Conservation (phyloP, 2,113 vertebrate genomes). For the Oncorhynchus mykiss region DNA sequence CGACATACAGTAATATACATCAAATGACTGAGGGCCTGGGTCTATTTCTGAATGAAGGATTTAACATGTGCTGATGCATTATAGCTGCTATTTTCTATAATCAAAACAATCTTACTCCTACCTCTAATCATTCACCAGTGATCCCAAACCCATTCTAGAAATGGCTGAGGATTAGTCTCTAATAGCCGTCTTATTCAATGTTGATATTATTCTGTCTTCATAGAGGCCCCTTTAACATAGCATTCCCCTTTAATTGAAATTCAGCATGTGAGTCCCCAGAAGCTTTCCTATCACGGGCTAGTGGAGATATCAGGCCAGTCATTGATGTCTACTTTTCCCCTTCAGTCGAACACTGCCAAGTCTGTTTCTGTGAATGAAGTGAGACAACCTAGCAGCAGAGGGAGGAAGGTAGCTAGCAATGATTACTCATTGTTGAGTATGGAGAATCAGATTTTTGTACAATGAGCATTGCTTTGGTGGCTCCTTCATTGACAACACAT, state of each 20-base stretch:
- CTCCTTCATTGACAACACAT: conserved; percentile 76
- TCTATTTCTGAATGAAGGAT: neutral
- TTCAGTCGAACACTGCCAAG: conserved; percentile 57
- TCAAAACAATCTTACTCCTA: conserved; percentile 5
- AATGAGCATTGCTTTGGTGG: conserved; percentile 68
- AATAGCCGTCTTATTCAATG: conserved; percentile 18
- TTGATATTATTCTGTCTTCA: neutral
- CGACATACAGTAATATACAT: neutral
- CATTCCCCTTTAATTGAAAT: conserved; percentile 56
- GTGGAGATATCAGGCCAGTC: conserved; percentile 56
- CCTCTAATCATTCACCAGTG: neutral
- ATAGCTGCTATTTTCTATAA: neutral
- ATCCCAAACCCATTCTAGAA: conserved; percentile 2
- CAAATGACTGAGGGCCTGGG: neutral
- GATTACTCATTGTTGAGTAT: conserved; percentile 69
- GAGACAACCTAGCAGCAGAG: conserved; percentile 57
- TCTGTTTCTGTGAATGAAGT: conserved; percentile 74
- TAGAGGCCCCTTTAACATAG: conserved; percentile 8
- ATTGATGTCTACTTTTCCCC: conserved; percentile 53
- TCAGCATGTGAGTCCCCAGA: conserved; percentile 55
- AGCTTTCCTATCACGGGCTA: conserved; percentile 53
- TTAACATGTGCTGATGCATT: conserved; percentile 8
- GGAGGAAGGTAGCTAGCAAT: conserved; percentile 60
- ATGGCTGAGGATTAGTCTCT: conserved; percentile 27
- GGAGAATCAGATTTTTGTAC: conserved; percentile 58